A percentile compares a stretch with the other conserved stretches of the same genome.
phyloP scores from a whole-genome alignment of 2,113 vertebrate species.

The Thamnaconus septentrionalis region DNA sequence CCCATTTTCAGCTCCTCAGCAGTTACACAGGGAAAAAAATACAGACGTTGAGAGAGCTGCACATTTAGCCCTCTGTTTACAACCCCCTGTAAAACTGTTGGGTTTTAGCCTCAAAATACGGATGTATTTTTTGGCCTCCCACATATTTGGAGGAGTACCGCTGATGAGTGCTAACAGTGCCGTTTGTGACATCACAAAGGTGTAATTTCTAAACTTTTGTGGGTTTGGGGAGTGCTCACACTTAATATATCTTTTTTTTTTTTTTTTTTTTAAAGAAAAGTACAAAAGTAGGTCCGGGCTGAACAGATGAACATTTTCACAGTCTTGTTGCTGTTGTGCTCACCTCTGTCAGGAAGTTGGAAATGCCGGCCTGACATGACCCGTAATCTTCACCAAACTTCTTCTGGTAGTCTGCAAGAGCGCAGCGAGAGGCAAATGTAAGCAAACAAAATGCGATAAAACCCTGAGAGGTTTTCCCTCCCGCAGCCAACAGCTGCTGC shows the following conservation, averaged over 20 bases:
- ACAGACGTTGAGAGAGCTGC: too few species aligned
- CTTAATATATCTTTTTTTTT: background rate
- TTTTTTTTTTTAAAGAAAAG: background rate
- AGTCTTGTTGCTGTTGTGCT: constrained; percentile 8
- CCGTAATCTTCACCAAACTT: constrained; percentile 68
- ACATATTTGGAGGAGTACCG: too few species aligned
- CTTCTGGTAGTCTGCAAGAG: constrained; percentile 59
- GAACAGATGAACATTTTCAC: background rate
- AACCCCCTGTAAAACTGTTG: too few species aligned
- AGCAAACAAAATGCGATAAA: constrained; percentile 23
- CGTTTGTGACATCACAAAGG: too few species aligned
- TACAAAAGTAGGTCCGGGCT: background rate
- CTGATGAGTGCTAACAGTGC: too few species aligned
- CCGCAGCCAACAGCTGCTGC: constrained; percentile 19
- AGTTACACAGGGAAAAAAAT: too few species aligned
- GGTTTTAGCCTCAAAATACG: too few species aligned
- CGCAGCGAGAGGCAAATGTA: constrained; percentile 22
- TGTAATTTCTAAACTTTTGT: too few species aligned
- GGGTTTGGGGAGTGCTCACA: background rate
- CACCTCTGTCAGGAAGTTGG: constrained; percentile 67
- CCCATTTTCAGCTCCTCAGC: too few species aligned
- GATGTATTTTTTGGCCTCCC: too few species aligned
- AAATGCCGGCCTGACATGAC: constrained; percentile 71
- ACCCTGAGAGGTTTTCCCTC: background rate
- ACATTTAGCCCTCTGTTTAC: too few species aligned